These are phyloP conservation scores for Siphonodentalium dalli DNA, from an alignment of 2,888 invertebrate genomes.

Conservation along the genomic window DNA sequence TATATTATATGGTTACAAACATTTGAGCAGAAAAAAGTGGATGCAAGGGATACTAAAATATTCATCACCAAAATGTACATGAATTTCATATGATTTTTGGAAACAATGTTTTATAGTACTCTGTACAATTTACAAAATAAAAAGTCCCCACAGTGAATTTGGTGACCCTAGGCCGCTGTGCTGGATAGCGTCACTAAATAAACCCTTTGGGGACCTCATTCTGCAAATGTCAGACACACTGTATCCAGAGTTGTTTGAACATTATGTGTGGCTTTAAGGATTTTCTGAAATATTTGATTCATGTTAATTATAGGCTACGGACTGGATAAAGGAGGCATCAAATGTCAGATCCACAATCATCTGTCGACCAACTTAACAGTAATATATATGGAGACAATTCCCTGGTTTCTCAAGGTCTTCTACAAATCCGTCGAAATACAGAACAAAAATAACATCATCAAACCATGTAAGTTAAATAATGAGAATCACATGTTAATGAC, in stretches of 20 bases:
- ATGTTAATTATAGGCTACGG: slow-evolving; percentile 76
- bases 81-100: too few relatives aligned
- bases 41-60: too few relatives aligned
- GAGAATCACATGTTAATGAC: too few relatives aligned
- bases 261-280: neutral
- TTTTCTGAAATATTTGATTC: neutral
- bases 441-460: slow-evolving; percentile 44
- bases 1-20: too few relatives aligned
- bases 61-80: too few relatives aligned
- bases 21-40: too few relatives aligned
- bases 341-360: slow-evolving; percentile 84
- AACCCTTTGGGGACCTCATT: too few relatives aligned
- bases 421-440: slow-evolving; percentile 83
- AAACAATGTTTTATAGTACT: too few relatives aligned
- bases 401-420: slow-evolving; percentile 73
- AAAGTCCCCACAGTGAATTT: too few relatives aligned
- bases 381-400: slow-evolving; percentile 85
- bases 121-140: too few relatives aligned
- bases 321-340: slow-evolving; percentile 88
- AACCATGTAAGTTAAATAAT: slow-evolving; percentile 45
- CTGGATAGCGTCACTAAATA: too few relatives aligned
- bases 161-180: too few relatives aligned
- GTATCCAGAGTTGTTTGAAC: neutral
- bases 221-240: neutral
- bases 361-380: slow-evolving; percentile 71